Evolutionary conservation across 2,888 invertebrate genomes (phyloP).

Genomic region (Strigamia maritima): DNA sequence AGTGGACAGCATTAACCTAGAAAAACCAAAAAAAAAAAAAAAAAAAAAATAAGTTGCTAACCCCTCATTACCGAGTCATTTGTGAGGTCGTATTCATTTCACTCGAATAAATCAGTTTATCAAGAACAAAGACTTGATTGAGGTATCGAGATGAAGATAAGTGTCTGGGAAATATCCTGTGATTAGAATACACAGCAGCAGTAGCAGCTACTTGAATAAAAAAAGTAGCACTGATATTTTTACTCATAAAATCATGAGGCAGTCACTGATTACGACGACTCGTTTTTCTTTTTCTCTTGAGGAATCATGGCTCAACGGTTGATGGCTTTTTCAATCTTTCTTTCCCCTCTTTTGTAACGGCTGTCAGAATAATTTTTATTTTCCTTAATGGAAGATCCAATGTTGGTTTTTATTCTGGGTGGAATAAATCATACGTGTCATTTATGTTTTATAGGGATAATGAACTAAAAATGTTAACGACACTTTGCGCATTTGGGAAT

Average conservation of each 20-base stretch:
- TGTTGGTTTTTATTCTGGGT: background rate
- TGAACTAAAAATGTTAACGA: slow-evolving; percentile 2
- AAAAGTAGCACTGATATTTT: background rate
- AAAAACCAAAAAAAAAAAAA: background rate
- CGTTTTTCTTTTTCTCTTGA: background rate
- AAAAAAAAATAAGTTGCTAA: background rate
- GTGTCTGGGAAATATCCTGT: slow-evolving; percentile 5
- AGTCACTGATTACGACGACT: background rate
- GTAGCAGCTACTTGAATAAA: background rate
- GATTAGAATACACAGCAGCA: background rate
- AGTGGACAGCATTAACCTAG: slow-evolving; percentile 13
- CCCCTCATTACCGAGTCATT: background rate
- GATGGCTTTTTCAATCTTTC: background rate
- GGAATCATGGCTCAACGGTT: slow-evolving; percentile 20
- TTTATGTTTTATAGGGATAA: background rate
- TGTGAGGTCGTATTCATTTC: slow-evolving; percentile 17
- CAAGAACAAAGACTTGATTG: slow-evolving; percentile 12
- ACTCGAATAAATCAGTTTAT: background rate
- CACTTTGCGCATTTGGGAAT: background rate
- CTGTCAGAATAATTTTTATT: slow-evolving; percentile 3
- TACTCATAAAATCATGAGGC: background rate
- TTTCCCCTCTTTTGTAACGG: slow-evolving; percentile 1
- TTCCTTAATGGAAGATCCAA: background rate
- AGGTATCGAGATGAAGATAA: slow-evolving; percentile 15
- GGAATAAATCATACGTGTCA: background rate